Conservation (phyloP, 2,888 invertebrate genomes). For the Byasa hedistus region DNA sequence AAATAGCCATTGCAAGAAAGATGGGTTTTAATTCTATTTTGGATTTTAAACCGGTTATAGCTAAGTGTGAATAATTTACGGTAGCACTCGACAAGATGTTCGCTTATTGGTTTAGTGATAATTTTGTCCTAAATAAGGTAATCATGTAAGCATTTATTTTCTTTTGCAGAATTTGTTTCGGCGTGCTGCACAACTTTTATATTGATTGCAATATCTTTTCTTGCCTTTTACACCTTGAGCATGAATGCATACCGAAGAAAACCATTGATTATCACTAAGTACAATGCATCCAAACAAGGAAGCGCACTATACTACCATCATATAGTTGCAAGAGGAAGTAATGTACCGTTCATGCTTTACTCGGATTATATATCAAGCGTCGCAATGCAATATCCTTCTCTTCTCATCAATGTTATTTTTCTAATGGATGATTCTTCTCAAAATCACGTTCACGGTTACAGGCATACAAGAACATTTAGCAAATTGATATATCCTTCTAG, state of each 20-base stretch:
- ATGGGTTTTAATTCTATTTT: too few relatives aligned
- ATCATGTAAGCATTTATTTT: background rate
- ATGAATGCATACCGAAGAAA: constrained; percentile 55
- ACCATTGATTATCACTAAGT: constrained; percentile 50
- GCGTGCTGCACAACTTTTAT: constrained; percentile 69
- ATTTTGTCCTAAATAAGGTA: too few relatives aligned
- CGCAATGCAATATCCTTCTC: constrained; percentile 52
- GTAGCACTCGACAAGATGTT: too few relatives aligned
- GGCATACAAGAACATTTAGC: constrained; percentile 47
- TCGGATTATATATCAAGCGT: constrained; percentile 56
- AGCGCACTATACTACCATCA: constrained; percentile 61
- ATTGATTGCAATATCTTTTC: constrained; percentile 58
- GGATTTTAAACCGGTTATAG: too few relatives aligned
- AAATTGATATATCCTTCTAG: constrained; percentile 42
- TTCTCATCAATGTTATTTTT: constrained; percentile 58
- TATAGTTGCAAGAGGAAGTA: constrained; percentile 48
- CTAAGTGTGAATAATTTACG: too few relatives aligned
- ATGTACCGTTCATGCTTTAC: constrained; percentile 48
- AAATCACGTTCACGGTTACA: constrained; percentile 38
- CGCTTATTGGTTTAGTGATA: too few relatives aligned
- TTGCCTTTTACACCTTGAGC: constrained; percentile 60
- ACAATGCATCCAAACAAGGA: constrained; percentile 50
- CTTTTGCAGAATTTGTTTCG: constrained; percentile 63
- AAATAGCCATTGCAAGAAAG: too few relatives aligned
- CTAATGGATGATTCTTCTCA: constrained; percentile 59